phyloP scores from a whole-genome alignment of 2,888 invertebrate species.

The Lacanobia oleracea region DNA sequence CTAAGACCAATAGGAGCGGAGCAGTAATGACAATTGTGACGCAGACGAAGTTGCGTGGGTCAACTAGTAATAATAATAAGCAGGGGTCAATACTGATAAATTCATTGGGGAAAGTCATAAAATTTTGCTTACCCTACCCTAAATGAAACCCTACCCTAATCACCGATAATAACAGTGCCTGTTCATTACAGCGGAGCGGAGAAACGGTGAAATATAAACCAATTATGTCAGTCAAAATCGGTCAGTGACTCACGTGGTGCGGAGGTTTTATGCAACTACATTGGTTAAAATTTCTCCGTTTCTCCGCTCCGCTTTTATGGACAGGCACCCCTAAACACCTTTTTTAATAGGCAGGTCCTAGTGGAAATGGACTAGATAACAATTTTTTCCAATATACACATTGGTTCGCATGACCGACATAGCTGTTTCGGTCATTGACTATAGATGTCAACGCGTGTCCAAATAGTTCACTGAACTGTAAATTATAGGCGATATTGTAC shows the following conservation, averaged over 20 bases:
- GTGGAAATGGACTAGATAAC: not conserved
- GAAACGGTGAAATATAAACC: too few species aligned
- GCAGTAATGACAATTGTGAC: too few species aligned
- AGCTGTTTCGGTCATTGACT: constrained; percentile 46
- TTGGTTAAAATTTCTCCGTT: too few species aligned
- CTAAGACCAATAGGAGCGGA: too few species aligned
- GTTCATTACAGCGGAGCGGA: too few species aligned
- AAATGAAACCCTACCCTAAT: not conserved
- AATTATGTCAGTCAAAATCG: too few species aligned
- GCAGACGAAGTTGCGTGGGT: too few species aligned
- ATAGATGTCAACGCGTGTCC: constrained; percentile 46
- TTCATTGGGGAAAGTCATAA: not conserved
- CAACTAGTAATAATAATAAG: not conserved
- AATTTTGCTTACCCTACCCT: too few species aligned
- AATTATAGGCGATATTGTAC: constrained; percentile 31
- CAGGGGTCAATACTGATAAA: not conserved
- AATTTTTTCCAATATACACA: not conserved
- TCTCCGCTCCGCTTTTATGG: too few species aligned
- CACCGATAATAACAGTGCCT: not conserved
- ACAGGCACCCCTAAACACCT: too few species aligned
- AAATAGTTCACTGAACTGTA: constrained; percentile 55
- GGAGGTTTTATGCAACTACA: too few species aligned
- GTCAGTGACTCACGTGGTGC: too few species aligned
- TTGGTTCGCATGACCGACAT: constrained; percentile 38
- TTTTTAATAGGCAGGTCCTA: not conserved